Percentiles rank a stretch among this genome's conserved stretches.
phyloP scores from a whole-genome alignment of 1,140 invertebrate species.

The Conus betulinus region DNA sequence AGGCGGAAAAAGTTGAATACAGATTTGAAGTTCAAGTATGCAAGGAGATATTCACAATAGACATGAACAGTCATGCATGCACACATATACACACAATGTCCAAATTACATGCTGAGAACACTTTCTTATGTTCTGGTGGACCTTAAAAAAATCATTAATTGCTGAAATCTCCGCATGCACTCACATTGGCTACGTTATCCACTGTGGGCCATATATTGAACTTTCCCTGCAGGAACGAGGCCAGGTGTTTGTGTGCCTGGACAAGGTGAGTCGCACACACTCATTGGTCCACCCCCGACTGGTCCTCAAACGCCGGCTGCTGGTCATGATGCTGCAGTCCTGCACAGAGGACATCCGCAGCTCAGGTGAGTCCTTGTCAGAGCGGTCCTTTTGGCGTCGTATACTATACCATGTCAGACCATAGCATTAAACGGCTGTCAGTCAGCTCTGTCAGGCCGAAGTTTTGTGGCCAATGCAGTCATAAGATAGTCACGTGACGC shows the following conservation, averaged over 20 bases:
- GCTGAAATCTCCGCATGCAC: no score
- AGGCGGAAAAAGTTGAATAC: no score
- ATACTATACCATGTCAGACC: no score
- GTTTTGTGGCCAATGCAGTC: no score
- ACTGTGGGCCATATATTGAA: no score
- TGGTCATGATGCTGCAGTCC: slow-evolving; percentile 81
- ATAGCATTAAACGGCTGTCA: no score
- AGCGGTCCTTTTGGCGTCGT: no score
- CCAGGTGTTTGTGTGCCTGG: slow-evolving; percentile 81
- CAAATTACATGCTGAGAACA: not conserved
- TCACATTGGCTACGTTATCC: no score
- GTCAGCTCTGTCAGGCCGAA: no score
- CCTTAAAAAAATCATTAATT: not conserved
- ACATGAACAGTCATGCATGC: no score
- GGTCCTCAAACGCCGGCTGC: slow-evolving; percentile 79
- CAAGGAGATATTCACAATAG: not conserved
- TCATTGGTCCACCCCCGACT: slow-evolving; percentile 79
- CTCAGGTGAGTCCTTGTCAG: slow-evolving; percentile 61
- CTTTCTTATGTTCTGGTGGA: not conserved
- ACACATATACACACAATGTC: not conserved
- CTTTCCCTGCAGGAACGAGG: slow-evolving; percentile 77
- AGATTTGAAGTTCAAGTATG: no score
- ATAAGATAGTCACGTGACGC: no score
- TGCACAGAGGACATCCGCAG: slow-evolving; percentile 80
- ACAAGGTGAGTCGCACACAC: slow-evolving; percentile 80